phyloP scores from a whole-genome alignment of 2,797 vertebrate genomes.

The Hylomyscus alleni region DNA sequence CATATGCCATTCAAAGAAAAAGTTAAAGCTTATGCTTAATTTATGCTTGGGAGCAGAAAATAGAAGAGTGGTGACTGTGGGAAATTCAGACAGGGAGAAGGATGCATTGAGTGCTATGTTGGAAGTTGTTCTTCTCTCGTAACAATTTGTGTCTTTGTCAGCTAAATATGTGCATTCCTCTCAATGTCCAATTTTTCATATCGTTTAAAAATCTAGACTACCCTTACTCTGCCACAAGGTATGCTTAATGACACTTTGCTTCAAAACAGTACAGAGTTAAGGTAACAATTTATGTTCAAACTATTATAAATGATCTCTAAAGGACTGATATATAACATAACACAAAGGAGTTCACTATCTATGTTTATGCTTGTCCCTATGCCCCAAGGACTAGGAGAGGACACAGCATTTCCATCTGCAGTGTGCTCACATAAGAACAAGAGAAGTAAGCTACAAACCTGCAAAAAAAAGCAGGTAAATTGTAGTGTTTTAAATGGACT shows the following conservation, averaged over 20 bases:
- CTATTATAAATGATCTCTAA: not conserved
- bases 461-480: not conserved
- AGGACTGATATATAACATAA: not conserved
- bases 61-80: not conserved
- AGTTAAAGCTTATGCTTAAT: not conserved
- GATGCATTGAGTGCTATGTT: not conserved
- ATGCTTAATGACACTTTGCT: not conserved
- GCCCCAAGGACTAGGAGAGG: not conserved
- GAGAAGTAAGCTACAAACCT: not conserved
- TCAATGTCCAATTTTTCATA: not conserved
- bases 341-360: not conserved
- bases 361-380: not conserved
- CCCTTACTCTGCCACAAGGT: not conserved
- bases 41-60: not conserved
- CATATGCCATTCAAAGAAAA: not conserved
- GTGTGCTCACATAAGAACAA: not conserved
- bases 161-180: not conserved
- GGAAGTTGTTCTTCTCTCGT: not conserved
- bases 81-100: not conserved
- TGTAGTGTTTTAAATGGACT: not conserved
- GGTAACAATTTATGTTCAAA: not conserved
- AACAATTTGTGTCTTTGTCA: not conserved
- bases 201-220: not conserved
- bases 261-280: not conserved
- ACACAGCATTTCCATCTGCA: not conserved